phyloP scores from a whole-genome alignment of 2,888 invertebrate species.

The Zonitis immaculata region DNA sequence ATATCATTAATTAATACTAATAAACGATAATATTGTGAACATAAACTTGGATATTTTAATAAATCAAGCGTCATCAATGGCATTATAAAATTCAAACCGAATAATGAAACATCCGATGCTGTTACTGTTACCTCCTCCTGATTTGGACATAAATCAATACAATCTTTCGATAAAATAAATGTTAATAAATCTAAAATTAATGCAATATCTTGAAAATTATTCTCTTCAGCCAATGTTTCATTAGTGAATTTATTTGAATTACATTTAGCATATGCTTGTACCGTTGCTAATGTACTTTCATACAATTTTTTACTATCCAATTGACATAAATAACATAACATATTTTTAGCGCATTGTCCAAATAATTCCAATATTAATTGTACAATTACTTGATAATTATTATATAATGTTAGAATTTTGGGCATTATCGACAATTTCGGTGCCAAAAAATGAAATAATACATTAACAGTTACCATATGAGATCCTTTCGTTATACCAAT shows the following conservation, averaged over 20 bases:
- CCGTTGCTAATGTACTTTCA: slow-evolving; percentile 62
- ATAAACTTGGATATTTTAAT: slow-evolving; percentile 64
- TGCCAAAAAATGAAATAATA: slow-evolving; percentile 56
- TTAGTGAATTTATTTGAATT: slow-evolving; percentile 60
- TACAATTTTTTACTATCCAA: slow-evolving; percentile 61
- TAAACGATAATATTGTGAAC: slow-evolving; percentile 59
- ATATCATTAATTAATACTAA: slow-evolving; percentile 62
- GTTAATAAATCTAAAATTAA: slow-evolving; percentile 72
- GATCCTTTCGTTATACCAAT: slow-evolving; percentile 66
- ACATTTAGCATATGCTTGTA: slow-evolving; percentile 65
- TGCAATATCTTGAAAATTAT: slow-evolving; percentile 68
- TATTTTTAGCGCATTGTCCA: slow-evolving; percentile 65
- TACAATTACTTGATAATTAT: slow-evolving; percentile 72
- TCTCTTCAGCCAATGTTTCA: slow-evolving; percentile 68
- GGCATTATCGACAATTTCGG: slow-evolving; percentile 65
- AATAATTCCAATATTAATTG: slow-evolving; percentile 70
- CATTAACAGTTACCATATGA: slow-evolving; percentile 43
- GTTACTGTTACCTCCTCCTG: slow-evolving; percentile 42
- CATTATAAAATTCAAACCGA: slow-evolving; percentile 65
- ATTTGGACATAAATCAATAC: slow-evolving; percentile 41
- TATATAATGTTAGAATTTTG: slow-evolving; percentile 64
- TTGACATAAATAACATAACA: slow-evolving; percentile 61
- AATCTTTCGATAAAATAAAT: slow-evolving; percentile 46
- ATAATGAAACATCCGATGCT: slow-evolving; percentile 61
- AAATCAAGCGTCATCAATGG: slow-evolving; percentile 68